Conservation (phyloP, 2,797 vertebrate genomes). For the Pangasius krempfi region DNA sequence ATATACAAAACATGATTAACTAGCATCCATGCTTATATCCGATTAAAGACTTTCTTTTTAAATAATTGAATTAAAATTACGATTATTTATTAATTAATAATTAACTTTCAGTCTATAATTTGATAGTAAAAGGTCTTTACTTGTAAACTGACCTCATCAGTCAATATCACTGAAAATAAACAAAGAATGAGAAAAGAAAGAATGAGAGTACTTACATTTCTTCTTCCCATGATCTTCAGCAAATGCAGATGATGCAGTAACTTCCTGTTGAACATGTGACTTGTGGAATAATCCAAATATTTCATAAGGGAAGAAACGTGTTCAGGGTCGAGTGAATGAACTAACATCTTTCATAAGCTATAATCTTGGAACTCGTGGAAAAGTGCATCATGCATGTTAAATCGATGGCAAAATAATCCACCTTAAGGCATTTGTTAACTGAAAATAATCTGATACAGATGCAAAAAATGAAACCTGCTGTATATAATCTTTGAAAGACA, state of each 20-base stretch:
- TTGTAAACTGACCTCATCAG: background rate
- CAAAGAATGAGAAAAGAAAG: background rate
- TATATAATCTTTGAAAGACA: too few relatives aligned
- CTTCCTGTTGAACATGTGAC: background rate
- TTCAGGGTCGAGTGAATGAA: background rate
- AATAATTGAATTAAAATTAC: background rate
- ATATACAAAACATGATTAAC: too few relatives aligned
- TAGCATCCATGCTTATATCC: background rate
- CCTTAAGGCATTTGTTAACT: background rate
- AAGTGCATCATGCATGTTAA: background rate
- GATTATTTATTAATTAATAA: background rate
- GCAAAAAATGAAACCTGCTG: too few relatives aligned
- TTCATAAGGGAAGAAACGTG: background rate
- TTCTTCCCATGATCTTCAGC: background rate
- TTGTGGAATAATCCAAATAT: background rate
- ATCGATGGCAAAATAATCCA: background rate
- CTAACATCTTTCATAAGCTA: background rate
- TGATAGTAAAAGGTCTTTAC: background rate
- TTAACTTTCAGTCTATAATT: too few relatives aligned
- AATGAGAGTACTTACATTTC: background rate
- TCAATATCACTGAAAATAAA: background rate
- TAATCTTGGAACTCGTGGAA: background rate
- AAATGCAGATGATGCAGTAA: background rate
- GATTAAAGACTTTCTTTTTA: background rate
- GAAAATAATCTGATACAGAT: too few relatives aligned